phyloP scores from a whole-genome alignment of 2,797 vertebrate species.

The Dromococcyx pavoninus region DNA sequence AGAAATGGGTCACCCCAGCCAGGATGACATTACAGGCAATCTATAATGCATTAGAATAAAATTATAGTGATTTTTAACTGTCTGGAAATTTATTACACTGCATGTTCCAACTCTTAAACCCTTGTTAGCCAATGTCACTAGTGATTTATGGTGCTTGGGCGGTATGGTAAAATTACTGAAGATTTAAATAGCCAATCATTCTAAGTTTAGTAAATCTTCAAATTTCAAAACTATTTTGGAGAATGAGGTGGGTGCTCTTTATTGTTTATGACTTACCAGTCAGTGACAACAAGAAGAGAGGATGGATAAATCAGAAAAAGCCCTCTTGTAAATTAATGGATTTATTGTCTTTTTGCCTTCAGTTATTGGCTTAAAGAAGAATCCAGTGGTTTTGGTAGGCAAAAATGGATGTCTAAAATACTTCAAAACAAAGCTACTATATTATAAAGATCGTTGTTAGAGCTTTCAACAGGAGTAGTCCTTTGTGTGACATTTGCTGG shows the following conservation, averaged over 20 bases:
- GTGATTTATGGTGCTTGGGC: conserved; percentile 91
- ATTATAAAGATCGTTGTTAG: background rate
- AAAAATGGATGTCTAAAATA: background rate
- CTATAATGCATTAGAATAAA: conserved; percentile 99
- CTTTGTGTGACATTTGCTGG: background rate
- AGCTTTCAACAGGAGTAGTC: background rate
- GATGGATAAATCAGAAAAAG: conserved; percentile 64
- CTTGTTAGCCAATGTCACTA: conserved; percentile 90
- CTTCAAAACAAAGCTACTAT: background rate
- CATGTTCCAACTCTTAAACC: conserved; percentile 93
- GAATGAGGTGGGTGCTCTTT: conserved; percentile 80
- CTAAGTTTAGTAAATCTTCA: conserved; percentile 88
- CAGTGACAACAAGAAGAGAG: conserved; percentile 63
- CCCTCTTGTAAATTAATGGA: conserved; percentile 57
- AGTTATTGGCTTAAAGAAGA: conserved; percentile 39
- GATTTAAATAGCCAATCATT: conserved; percentile 90
- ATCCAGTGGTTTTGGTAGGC: conserved; percentile 13
- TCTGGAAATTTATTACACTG: conserved; percentile 97
- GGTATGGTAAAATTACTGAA: conserved; percentile 90
- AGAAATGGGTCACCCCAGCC: conserved; percentile 97
- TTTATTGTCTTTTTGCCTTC: conserved; percentile 30
- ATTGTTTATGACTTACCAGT: conserved; percentile 73
- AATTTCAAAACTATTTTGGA: conserved; percentile 84
- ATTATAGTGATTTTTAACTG: conserved; percentile 99
- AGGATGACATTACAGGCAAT: conserved; percentile 99